Evolutionary conservation across 2,797 vertebrate genomes (phyloP), one percentile per base, ranked within the genome.

Genomic region (Valencia hispanica): DNA sequence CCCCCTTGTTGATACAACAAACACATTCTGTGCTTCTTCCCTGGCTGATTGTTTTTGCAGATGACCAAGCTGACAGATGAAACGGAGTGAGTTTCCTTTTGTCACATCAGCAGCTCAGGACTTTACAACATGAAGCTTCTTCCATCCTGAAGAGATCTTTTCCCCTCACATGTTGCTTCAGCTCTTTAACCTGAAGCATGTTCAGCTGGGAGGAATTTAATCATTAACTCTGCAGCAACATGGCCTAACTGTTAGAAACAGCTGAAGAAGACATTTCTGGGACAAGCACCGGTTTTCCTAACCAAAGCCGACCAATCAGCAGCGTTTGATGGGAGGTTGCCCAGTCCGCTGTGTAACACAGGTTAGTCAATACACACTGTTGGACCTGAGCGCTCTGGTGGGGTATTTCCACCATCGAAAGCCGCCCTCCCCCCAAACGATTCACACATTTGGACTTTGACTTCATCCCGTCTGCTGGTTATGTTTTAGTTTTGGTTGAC

Each of bases 401-500:
- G 89, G 83, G 83, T 88, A 75, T 92, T 92, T 90, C 91, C 87
- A 83, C 76, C 84, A 82, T 27, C 57, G 11, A 88, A 82, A 85
- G 75, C 77, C 61, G 17, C 20, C 34, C 32, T 5, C 14, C 27
- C 34, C 82, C 82, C 22, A n/a, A 68, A 59, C 6, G 9, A 8
- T 76, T 79, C 82, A 74, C 87, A 88, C 88, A 81, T 91, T 90
- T 92, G 93, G 94, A 95, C 92, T 94, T 94, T 93, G 92, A 87
- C 86, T 93, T 57, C 77, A 85, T 82, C 79, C 86, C 59, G 85
- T 92, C 78, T 90, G 88, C 92, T 94, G 90, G 94, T 94, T 88
- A 94, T 94, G 94, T 93, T 92, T 92, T 87, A 89, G 89, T 90
- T 94, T 92, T 77, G 92, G 76, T 75, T 95, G 95, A 93, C 95